Percentiles rank a stretch among this genome's conserved stretches.
Conservation (phyloP, 2,113 vertebrate species). For the Petrocephalus microphthalmus region DNA sequence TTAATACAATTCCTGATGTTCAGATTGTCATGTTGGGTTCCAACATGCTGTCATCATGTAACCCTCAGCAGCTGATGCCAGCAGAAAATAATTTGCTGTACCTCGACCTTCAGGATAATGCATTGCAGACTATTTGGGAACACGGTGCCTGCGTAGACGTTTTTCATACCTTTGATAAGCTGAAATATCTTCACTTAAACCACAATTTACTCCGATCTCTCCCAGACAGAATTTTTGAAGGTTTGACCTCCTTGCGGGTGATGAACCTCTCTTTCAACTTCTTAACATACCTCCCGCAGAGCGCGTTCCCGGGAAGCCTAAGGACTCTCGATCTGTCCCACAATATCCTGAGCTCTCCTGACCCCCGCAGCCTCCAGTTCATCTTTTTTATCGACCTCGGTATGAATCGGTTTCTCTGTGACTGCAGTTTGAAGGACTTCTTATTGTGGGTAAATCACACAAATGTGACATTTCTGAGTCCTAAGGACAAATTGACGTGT, state of each 20-base stretch:
- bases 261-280: constrained; percentile 72
- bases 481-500: constrained; percentile 51
- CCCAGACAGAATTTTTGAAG: constrained; percentile 64
- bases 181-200: constrained; percentile 60
- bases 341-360: constrained; percentile 71
- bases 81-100: constrained; percentile 50
- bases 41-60: constrained; percentile 69
- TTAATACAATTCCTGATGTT: constrained; percentile 44
- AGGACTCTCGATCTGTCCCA: constrained; percentile 57
- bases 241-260: constrained; percentile 56
- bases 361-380: constrained; percentile 60
- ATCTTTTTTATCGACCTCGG: constrained; percentile 58
- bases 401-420: constrained; percentile 70
- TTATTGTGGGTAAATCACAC: constrained; percentile 69
- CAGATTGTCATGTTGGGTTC: constrained; percentile 52
- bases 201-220: constrained; percentile 66
- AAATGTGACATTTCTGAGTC: constrained; percentile 49
- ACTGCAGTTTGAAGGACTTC: constrained; percentile 64
- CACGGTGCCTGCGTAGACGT: constrained; percentile 62
- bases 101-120: constrained; percentile 70
- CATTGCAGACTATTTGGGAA: constrained; percentile 69
- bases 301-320: constrained; percentile 64
- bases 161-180: constrained; percentile 61
- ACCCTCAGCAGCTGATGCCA: rapidly evolving
- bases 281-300: constrained; percentile 56